These are phyloP conservation scores for Papilio helenus DNA, from an alignment of 1,140 invertebrate species.

Conservation along the genomic window DNA sequence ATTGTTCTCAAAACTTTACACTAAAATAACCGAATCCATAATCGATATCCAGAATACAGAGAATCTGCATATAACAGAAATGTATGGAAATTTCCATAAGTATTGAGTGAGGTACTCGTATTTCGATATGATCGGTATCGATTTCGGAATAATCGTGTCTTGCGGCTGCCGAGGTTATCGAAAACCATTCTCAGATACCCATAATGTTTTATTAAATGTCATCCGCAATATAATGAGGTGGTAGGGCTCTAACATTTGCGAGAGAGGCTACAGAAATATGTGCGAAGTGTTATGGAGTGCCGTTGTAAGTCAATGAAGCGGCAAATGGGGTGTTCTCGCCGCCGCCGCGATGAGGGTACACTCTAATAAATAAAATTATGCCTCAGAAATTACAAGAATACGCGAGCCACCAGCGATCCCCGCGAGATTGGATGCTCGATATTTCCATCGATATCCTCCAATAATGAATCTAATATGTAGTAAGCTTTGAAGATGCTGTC, in stretches of 20 bases:
- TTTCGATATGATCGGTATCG: slow-evolving; percentile 44
- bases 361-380: slow-evolving; percentile 83
- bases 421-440: slow-evolving; percentile 77
- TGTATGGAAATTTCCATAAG: neutral
- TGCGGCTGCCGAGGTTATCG: slow-evolving; percentile 66
- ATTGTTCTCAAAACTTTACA: slow-evolving; percentile 24
- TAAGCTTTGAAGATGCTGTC: slow-evolving; percentile 62
- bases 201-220: slow-evolving; percentile 83
- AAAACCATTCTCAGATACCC: slow-evolving; percentile 71
- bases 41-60: neutral
- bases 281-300: slow-evolving; percentile 81
- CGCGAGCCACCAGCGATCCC: slow-evolving; percentile 67
- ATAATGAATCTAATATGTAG: slow-evolving; percentile 76
- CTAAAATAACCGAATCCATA: slow-evolving; percentile 32
- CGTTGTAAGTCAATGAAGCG: slow-evolving; percentile 83
- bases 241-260: slow-evolving; percentile 75
- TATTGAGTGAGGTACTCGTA: slow-evolving; percentile 11
- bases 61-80: slow-evolving; percentile 9
- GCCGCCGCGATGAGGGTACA: slow-evolving; percentile 70
- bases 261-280: slow-evolving; percentile 81
- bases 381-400: slow-evolving; percentile 82
- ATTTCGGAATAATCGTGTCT: slow-evolving; percentile 46
- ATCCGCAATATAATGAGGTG: slow-evolving; percentile 82
- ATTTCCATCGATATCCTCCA: slow-evolving; percentile 74
- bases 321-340: slow-evolving; percentile 80